A percentile compares a stretch with the other conserved stretches of the same genome.
These are phyloP conservation scores for Cairina moschata DNA, from an alignment of 2,113 vertebrate species.

Conservation along the genomic window DNA sequence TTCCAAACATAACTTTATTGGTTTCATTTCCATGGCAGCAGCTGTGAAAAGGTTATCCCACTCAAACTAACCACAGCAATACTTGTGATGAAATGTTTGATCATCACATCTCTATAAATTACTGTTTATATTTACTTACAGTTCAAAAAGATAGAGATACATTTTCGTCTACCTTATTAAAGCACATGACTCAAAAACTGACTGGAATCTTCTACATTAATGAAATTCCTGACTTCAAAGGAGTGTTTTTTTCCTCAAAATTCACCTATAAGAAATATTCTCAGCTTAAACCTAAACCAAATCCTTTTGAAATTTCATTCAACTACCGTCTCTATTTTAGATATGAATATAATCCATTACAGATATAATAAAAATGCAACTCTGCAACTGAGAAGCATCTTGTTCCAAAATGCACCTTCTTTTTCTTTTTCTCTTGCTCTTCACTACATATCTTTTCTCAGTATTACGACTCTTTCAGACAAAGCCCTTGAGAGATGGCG, in stretches of 20 bases:
- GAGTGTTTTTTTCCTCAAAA: background rate
- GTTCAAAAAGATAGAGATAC: background rate
- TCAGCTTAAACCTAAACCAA: constrained; percentile 44
- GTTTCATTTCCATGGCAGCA: constrained; percentile 50
- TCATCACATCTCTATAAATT: background rate
- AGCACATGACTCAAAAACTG: constrained; percentile 3
- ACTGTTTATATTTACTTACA: constrained; percentile 14
- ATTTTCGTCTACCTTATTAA: background rate
- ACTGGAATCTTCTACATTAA: constrained; percentile 3
- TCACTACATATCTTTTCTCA: background rate
- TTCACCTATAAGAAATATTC: constrained; percentile 18
- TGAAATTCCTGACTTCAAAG: constrained; percentile 28
- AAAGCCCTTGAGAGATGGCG: background rate
- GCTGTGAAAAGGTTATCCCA: constrained; percentile 36
- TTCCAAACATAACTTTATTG: constrained; percentile 32
- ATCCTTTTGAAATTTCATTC: constrained; percentile 32
- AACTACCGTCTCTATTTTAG: background rate
- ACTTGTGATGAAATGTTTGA: constrained; percentile 43
- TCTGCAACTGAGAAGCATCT: background rate
- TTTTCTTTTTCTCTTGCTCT: background rate
- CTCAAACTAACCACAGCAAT: background rate
- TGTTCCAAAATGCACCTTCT: background rate
- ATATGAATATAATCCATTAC: background rate
- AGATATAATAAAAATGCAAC: background rate
- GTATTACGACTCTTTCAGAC: background rate